Conservation (phyloP, 2,113 vertebrate genomes). For the Turdus rufiventris region DNA sequence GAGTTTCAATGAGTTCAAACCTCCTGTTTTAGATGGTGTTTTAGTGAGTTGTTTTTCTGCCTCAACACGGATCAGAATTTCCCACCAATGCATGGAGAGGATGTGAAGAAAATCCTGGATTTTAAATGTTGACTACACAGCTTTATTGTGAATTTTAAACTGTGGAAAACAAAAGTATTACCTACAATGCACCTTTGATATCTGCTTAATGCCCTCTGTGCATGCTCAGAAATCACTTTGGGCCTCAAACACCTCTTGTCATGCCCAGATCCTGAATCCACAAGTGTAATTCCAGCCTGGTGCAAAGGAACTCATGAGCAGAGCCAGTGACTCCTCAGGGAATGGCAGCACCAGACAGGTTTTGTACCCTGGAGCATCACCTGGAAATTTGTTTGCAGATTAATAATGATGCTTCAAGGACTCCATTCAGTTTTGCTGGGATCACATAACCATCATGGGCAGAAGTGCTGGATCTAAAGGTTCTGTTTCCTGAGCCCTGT, state of each 20-base stretch:
- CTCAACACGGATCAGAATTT: neutral
- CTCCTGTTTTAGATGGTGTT: slow-evolving; percentile 48
- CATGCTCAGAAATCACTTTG: neutral
- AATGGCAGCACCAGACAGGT: neutral
- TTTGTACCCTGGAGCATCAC: neutral
- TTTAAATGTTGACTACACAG: neutral
- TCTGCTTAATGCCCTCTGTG: no score
- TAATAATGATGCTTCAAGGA: neutral
- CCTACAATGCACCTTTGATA: neutral
- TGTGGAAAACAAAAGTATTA: neutral
- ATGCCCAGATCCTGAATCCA: neutral
- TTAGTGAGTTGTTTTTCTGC: slow-evolving; percentile 32
- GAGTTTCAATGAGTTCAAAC: slow-evolving; percentile 53
- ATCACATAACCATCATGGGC: rapidly evolving
- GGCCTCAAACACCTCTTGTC: neutral
- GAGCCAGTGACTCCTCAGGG: neutral
- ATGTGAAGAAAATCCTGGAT: neutral
- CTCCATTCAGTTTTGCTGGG: neutral
- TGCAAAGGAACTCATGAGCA: rapidly evolving
- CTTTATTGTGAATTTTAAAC: neutral
- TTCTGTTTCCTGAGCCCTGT: neutral
- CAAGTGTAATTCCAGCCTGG: neutral
- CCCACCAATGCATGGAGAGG: neutral
- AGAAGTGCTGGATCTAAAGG: neutral
- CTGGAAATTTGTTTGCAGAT: neutral